Conservation (phyloP, 2,797 vertebrate species). For the Sphaeramia orbicularis region DNA sequence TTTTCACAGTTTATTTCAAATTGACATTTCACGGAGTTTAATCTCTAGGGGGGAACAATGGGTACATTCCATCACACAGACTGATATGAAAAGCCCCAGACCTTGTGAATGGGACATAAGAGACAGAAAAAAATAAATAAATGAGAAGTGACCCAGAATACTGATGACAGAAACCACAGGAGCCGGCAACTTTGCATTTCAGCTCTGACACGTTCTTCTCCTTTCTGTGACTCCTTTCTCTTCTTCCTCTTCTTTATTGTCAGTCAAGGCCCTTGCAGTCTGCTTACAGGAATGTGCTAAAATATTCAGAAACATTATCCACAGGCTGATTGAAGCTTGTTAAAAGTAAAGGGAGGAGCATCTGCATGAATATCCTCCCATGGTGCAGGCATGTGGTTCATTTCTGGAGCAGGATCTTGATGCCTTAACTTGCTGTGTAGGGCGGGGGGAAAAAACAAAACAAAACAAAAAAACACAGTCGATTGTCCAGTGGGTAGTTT, state of each 20-base stretch:
- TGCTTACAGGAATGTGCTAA: constrained; percentile 31
- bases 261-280: constrained; percentile 35
- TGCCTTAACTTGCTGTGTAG: constrained; percentile 29
- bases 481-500: too few species aligned
- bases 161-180: constrained; percentile 52
- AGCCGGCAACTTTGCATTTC: constrained; percentile 50
- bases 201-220: constrained; percentile 23
- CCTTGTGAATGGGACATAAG: constrained; percentile 64
- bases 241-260: constrained; percentile 39
- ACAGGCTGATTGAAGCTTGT: constrained; percentile 32
- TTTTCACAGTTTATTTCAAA: constrained; percentile 71
- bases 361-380: constrained; percentile 13
- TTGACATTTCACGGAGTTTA: constrained; percentile 76
- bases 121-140: constrained; percentile 71
- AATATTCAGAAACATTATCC: constrained; percentile 53
- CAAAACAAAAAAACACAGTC: too few species aligned
- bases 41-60: constrained; percentile 71
- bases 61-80: constrained; percentile 68
- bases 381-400: constrained; percentile 30
- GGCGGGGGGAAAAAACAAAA: too few species aligned
- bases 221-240: constrained; percentile 14
- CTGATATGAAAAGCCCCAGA: constrained; percentile 63
- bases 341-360: constrained; percentile 35
- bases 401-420: constrained; percentile 42
- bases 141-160: constrained; percentile 63